Conservation (phyloP, 2,797 vertebrate genomes). For the Sebastes miniatus region DNA sequence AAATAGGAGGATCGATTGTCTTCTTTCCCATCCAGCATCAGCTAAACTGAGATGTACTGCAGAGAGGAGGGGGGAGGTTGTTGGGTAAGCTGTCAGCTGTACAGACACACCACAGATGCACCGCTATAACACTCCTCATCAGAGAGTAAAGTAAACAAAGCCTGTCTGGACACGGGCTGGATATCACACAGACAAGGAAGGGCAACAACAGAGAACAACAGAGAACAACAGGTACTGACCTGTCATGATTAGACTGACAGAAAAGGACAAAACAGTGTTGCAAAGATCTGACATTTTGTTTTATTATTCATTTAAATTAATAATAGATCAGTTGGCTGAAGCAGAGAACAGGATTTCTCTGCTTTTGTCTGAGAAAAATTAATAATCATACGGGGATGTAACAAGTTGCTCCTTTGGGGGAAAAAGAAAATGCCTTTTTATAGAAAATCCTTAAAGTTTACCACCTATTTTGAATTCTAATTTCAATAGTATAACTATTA, state of each 20-base stretch:
- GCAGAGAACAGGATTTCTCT: not conserved
- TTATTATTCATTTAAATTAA: not conserved
- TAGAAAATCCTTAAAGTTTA: not conserved
- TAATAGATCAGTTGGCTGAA: not conserved
- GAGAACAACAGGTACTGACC: conserved; percentile 31
- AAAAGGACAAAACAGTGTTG: not conserved
- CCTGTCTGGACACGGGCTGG: conserved; percentile 49
- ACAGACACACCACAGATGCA: conserved; percentile 11
- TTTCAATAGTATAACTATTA: not conserved
- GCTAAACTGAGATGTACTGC: not conserved
- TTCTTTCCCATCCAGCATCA: not conserved
- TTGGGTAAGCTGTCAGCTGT: conserved; percentile 23
- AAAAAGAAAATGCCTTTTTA: not conserved
- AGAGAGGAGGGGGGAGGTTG: not conserved
- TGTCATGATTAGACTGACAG: not conserved
- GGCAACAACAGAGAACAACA: not conserved
- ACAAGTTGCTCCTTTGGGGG: not conserved
- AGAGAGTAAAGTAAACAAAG: conserved; percentile 51
- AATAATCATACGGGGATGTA: not conserved
- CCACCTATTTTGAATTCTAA: not conserved
- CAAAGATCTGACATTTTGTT: not conserved
- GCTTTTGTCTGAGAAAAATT: not conserved
- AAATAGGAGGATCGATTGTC: not conserved
- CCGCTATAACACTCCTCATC: conserved; percentile 20
- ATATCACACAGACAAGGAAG: conserved; percentile 31